A percentile compares a stretch with the other conserved stretches of the same genome.
Conservation (phyloP, 2,888 invertebrate species). For the Parnassius apollo region DNA sequence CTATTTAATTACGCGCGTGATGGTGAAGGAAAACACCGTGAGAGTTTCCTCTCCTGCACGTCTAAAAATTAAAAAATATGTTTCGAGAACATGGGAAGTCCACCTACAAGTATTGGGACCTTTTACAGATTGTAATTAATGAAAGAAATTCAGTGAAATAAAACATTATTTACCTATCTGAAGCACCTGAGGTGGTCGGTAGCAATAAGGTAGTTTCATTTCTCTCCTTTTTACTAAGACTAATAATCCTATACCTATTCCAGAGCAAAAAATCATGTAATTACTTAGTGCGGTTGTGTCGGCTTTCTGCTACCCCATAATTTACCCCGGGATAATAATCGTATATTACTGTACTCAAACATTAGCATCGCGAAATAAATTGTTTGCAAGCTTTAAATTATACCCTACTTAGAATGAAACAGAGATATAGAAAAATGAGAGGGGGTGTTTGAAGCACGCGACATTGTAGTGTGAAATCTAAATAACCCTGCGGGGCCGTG, state of each 20-base stretch:
- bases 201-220: too few species aligned
- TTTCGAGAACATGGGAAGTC: too few species aligned
- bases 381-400: constrained; percentile 21
- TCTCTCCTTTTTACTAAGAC: too few species aligned
- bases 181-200: too few species aligned
- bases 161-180: too few species aligned
- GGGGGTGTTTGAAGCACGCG: constrained; percentile 3
- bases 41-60: too few species aligned
- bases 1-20: too few species aligned
- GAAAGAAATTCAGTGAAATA: too few species aligned
- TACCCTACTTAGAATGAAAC: constrained; percentile 21
- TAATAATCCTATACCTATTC: background rate
- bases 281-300: constrained; percentile 4
- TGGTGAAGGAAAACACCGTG: too few species aligned
- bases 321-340: constrained; percentile 21
- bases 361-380: constrained; percentile 21
- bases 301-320: constrained; percentile 7
- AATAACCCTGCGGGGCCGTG: constrained; percentile 17
- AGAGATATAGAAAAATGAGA: constrained; percentile 3
- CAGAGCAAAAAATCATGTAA: constrained; percentile 7
- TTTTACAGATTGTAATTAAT: too few species aligned
- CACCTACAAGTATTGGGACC: too few species aligned
- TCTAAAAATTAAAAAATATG: too few species aligned
- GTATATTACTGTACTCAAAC: constrained; percentile 24
- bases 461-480: constrained; percentile 21